phyloP scores from a whole-genome alignment of 2,797 vertebrate genomes.

The Liparis tanakae region DNA sequence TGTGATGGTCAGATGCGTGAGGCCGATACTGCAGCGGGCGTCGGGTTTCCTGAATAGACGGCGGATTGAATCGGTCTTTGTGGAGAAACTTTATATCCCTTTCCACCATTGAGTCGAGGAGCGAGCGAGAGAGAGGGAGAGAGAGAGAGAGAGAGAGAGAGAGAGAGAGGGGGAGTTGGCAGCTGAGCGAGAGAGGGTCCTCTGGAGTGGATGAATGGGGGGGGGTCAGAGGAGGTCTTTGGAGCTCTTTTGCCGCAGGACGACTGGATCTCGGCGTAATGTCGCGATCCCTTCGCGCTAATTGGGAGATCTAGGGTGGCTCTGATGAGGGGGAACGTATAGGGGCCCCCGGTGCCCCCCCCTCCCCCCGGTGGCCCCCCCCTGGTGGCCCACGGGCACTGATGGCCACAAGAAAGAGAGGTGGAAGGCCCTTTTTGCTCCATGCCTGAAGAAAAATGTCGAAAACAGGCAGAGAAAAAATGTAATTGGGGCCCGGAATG shows the following conservation, averaged over 20 bases:
- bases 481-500: too few species aligned
- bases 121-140: constrained; percentile 43
- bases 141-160: constrained; percentile 58
- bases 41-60: constrained; percentile 88
- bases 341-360: constrained; percentile 2
- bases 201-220: constrained; percentile 72
- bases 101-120: constrained; percentile 76
- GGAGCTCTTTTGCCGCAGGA: constrained; percentile 54
- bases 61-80: constrained; percentile 91
- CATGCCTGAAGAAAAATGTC: too few species aligned
- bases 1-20: constrained; percentile 77
- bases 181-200: constrained; percentile 68
- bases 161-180: constrained; percentile 73
- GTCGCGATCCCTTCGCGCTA: constrained; percentile 54
- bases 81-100: constrained; percentile 94
- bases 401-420: too few species aligned
- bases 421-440: too few species aligned
- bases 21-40: constrained; percentile 86
- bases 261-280: constrained; percentile 66
- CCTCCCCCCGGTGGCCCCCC: background rate
- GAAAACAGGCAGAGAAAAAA: too few species aligned
- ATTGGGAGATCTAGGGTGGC: constrained; percentile 53
- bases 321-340: constrained; percentile 55
- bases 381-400: background rate
- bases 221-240: constrained; percentile 62